These are phyloP conservation scores for Patella caerulea DNA, from an alignment of 2,888 invertebrate species.

Conservation along the genomic window DNA sequence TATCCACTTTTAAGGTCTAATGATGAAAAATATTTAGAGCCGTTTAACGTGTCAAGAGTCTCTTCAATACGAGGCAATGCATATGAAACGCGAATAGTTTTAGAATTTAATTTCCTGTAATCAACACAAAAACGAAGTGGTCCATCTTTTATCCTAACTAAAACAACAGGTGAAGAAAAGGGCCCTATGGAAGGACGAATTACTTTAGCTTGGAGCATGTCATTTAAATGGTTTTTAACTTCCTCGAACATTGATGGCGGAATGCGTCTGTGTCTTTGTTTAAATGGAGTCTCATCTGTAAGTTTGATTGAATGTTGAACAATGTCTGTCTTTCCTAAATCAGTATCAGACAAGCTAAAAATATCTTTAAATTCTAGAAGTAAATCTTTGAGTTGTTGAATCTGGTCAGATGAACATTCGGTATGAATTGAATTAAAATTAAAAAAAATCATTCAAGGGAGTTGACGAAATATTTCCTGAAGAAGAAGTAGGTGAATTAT, in stretches of 20 bases:
- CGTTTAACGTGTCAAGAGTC: conserved; percentile 34
- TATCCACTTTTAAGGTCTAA: conserved; percentile 36
- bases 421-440: no score
- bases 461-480: no score
- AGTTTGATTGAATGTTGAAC: conserved; percentile 28
- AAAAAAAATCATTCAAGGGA: no score
- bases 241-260: conserved; percentile 35
- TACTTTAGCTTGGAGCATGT: conserved; percentile 26
- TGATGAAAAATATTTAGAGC: conserved; percentile 25
- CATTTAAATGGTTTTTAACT: conserved; percentile 29
- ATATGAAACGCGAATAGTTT: conserved; percentile 32
- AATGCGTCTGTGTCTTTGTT: conserved; percentile 31
- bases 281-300: conserved; percentile 30
- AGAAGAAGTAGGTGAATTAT: no score
- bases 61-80: conserved; percentile 31
- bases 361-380: conserved; percentile 12
- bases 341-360: conserved; percentile 22
- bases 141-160: conserved; percentile 34
- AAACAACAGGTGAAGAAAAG: conserved; percentile 32
- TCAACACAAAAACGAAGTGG: conserved; percentile 36
- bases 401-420: not conserved
- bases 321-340: conserved; percentile 26
- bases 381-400: not conserved
- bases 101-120: conserved; percentile 27
- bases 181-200: conserved; percentile 26